Conservation (phyloP, 2,113 vertebrate genomes). For the Erinaceus europaeus region DNA sequence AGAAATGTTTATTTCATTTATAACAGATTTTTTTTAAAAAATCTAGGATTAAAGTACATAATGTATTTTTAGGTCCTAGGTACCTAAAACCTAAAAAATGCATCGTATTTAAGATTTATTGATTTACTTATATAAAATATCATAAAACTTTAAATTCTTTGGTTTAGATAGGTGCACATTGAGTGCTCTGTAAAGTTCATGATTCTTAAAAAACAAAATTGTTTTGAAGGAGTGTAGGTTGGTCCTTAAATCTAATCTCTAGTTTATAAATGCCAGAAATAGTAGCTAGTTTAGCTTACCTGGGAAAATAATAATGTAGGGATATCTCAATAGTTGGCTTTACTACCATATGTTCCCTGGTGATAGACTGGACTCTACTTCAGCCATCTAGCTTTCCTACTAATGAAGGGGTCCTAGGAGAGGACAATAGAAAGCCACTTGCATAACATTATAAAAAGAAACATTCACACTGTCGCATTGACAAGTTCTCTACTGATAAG, state of each 20-base stretch:
- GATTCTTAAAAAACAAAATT: neutral
- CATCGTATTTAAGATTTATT: neutral
- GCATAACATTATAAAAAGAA: too few species aligned
- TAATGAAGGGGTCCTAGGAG: too few species aligned
- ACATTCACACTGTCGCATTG: too few species aligned
- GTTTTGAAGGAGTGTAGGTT: neutral
- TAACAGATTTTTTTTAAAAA: neutral
- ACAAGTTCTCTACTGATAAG: neutral
- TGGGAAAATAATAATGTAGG: neutral
- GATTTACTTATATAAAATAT: neutral
- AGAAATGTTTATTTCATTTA: slow-evolving; percentile 18
- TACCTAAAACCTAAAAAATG: neutral
- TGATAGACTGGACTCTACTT: neutral
- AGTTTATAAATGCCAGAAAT: neutral
- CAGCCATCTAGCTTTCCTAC: neutral
- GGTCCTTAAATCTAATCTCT: neutral
- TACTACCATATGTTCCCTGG: neutral
- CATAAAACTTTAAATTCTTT: neutral
- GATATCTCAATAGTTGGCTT: neutral
- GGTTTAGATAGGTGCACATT: neutral
- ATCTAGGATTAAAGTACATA: slow-evolving; percentile 1
- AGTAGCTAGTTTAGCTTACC: neutral
- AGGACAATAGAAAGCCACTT: too few species aligned
- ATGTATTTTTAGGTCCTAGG: neutral
- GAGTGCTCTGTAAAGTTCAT: neutral